Evolutionary conservation across 2,113 vertebrate species (phyloP).

Genomic region (Chloroceryle aenea): DNA sequence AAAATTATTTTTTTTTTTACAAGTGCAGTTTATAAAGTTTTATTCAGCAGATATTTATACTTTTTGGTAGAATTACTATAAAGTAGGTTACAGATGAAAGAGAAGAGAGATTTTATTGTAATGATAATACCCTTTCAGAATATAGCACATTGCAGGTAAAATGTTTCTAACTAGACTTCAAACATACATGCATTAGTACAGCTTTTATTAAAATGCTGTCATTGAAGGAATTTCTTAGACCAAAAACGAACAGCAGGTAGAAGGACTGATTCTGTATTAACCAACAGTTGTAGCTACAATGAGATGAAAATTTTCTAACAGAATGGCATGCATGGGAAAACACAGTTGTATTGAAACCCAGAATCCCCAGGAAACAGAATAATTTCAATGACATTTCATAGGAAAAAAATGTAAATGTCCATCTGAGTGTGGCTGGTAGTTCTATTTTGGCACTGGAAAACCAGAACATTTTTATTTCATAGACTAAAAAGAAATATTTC

Average conservation of each 20-base stretch:
- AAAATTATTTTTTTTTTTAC: too few relatives aligned
- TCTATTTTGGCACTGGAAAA: background rate
- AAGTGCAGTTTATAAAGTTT: background rate
- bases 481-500: background rate
- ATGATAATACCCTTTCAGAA: background rate
- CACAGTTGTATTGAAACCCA: background rate
- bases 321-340: background rate
- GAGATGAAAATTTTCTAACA: background rate
- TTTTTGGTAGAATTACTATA: background rate
- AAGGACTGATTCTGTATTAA: background rate
- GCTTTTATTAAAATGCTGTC: background rate
- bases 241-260: background rate
- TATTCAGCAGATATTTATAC: background rate
- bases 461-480: background rate
- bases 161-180: background rate
- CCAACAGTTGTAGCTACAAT: background rate
- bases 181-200: background rate
- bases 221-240: background rate
- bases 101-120: background rate
- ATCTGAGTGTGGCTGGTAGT: background rate
- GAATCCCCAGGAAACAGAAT: background rate
- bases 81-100: constrained; percentile 10
- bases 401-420: background rate
- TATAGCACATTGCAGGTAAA: background rate
- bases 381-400: background rate